Evolutionary conservation across 2,797 vertebrate genomes (phyloP), one percentile per base, ranked within the genome.

Genomic region (Lutjanus argentimaculatus): DNA sequence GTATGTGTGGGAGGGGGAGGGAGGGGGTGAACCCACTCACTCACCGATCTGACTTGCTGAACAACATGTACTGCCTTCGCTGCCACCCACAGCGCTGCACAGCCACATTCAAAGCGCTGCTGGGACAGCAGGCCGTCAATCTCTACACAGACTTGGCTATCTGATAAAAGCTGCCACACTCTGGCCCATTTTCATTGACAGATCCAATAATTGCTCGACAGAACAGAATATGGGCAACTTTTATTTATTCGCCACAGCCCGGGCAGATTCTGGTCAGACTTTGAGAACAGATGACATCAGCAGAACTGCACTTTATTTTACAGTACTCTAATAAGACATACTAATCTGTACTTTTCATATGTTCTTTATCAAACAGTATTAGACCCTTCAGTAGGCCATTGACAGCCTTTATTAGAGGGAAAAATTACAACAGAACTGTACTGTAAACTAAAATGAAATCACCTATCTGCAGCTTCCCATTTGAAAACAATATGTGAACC

Each of bases 31-130:
- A 57, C 3, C 65, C 77, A 72, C 55, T 73, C 78, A 65, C 53
- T 62, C 77, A 89, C 76, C 76, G 72, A 64, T 72, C 69, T 79
- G 52, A 83, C 81, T 85, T 67, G 73, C 79, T 69, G 76, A 82
- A 89, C 75, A 85, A 80, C 59, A 45, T 68, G 62, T 57, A 57
- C 77, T 67, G 72, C 69, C 68, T 81, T 62, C 66, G 30, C 77
- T 66, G 74, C 75, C 79, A 66, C 85, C 82, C 84, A 86, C 73
- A 21, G 76, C 0, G 74, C 68, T 52, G 65, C 19, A 1, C n/a
- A 64, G 76, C 64, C 80, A 74, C 74, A 78, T n/a, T 74, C 8
- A 74, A 52, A 78, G 76, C 2, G 67, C 22, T 67, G 77, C 69
- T 52, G 77, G 67, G 69, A 83, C 63, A 76, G 68, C 69, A 64